Evolutionary conservation across 2,113 vertebrate genomes (phyloP).

Genomic region (Chascanopsetta lugubris): DNA sequence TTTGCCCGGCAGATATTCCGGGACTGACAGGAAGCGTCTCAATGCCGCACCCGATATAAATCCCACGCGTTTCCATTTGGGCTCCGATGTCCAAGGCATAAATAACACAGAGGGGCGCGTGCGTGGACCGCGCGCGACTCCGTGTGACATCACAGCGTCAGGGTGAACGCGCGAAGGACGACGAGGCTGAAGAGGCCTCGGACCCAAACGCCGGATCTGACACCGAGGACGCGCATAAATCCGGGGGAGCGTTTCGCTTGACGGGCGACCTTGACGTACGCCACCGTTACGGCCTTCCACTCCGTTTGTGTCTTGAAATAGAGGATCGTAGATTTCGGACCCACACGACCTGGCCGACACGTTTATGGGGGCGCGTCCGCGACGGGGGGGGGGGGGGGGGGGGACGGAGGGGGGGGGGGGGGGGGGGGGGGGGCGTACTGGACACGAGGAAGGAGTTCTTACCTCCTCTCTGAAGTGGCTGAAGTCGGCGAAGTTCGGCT

Average conservation of each 20-base stretch:
- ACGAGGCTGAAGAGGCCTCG: not conserved
- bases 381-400: not conserved
- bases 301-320: conserved; percentile 28
- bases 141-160: conserved; percentile 10
- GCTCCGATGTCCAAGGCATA: not conserved
- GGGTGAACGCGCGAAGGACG: conserved; percentile 27
- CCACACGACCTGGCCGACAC: conserved; percentile 7
- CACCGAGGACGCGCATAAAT: conserved; percentile 33
- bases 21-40: not conserved
- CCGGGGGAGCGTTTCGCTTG: not conserved
- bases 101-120: not conserved
- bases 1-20: not conserved
- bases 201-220: not conserved
- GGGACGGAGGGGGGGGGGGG: not conserved
- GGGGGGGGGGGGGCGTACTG: not conserved
- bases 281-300: conserved; percentile 16
- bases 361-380: conserved; percentile 11
- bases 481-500: conserved; percentile 79
- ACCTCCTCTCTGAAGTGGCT: conserved; percentile 81
- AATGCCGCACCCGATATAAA: not conserved
- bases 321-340: conserved; percentile 16
- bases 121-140: not conserved
- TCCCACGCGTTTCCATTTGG: not conserved
- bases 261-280: conserved; percentile 25
- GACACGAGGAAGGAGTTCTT: conserved; percentile 17